Evolutionary conservation across 1,140 invertebrate species (phyloP).

Genomic region (Drosophila auraria): DNA sequence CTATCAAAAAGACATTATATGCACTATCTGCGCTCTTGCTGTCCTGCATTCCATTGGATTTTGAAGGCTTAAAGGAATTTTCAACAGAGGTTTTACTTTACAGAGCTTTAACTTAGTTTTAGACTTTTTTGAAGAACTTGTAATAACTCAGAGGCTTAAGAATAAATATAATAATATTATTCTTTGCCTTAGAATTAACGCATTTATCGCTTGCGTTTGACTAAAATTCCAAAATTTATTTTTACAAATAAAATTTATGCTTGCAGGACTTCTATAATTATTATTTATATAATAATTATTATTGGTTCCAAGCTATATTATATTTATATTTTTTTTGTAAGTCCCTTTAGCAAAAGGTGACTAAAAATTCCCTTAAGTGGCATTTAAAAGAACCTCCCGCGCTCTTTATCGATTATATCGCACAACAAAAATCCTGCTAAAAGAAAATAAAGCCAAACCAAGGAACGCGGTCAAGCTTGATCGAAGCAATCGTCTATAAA

Average conservation of each 20-base stretch:
- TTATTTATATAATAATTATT: neutral
- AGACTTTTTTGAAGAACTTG: neutral
- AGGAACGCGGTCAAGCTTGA: slow-evolving; percentile 41
- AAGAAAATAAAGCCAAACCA: slow-evolving; percentile 8
- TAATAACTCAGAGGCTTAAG: neutral
- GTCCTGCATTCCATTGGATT: slow-evolving; percentile 5
- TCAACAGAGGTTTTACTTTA: slow-evolving; percentile 11
- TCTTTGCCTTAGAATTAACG: no score
- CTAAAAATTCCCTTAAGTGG: slow-evolving; percentile 17
- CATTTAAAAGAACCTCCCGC: neutral
- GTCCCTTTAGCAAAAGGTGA: no score
- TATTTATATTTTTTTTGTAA: no score
- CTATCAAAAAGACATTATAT: slow-evolving; percentile 60
- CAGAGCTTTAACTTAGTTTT: neutral
- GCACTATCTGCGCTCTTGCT: slow-evolving; percentile 6
- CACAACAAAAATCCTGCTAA: slow-evolving; percentile 15
- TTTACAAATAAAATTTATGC: neutral
- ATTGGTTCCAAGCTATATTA: no score
- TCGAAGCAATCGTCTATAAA: slow-evolving; percentile 22
- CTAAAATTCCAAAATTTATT: neutral
- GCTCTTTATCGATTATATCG: slow-evolving; percentile 31
- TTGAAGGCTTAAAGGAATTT: slow-evolving; percentile 3
- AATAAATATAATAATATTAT: neutral
- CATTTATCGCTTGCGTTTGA: neutral
- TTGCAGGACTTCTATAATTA: neutral